phyloP scores from a whole-genome alignment of 2,797 vertebrate species.

The Dryobates pubescens region DNA sequence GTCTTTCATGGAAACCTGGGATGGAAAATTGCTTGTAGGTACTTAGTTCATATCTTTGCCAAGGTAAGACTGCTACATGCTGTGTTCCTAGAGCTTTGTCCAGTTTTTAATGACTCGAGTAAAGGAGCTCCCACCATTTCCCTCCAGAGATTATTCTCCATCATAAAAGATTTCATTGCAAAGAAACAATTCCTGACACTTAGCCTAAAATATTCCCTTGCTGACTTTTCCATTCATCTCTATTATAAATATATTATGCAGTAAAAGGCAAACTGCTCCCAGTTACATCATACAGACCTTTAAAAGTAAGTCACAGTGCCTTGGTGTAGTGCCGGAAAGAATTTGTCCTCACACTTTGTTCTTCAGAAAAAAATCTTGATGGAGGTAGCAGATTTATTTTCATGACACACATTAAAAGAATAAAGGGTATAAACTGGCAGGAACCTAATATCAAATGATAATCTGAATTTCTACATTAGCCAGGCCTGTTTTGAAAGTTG shows the following conservation, averaged over 20 bases:
- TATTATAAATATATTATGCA: neutral
- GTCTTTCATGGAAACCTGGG: neutral
- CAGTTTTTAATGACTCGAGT: neutral
- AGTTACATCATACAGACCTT: conserved; percentile 8
- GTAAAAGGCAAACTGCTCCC: conserved; percentile 26
- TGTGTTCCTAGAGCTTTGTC: neutral
- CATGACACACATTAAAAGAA: neutral
- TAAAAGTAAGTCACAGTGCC: neutral
- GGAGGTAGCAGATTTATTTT: conserved; percentile 14
- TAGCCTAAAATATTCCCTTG: conserved; percentile 35
- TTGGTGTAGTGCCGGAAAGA: neutral
- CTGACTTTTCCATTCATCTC: conserved; percentile 29
- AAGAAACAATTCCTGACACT: conserved; percentile 30
- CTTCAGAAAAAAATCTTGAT: neutral
- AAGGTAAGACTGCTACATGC: neutral
- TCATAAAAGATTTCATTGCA: conserved; percentile 38
- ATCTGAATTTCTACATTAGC: neutral
- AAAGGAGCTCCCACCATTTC: conserved; percentile 27
- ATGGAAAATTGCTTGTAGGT: neutral
- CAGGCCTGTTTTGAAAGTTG: neutral
- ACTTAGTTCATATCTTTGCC: neutral
- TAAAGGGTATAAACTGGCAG: neutral
- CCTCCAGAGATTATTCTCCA: neutral
- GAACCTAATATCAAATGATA: neutral
- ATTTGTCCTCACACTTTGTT: neutral